Conservation (phyloP, 2,888 invertebrate genomes). For the Phortica okadai region DNA sequence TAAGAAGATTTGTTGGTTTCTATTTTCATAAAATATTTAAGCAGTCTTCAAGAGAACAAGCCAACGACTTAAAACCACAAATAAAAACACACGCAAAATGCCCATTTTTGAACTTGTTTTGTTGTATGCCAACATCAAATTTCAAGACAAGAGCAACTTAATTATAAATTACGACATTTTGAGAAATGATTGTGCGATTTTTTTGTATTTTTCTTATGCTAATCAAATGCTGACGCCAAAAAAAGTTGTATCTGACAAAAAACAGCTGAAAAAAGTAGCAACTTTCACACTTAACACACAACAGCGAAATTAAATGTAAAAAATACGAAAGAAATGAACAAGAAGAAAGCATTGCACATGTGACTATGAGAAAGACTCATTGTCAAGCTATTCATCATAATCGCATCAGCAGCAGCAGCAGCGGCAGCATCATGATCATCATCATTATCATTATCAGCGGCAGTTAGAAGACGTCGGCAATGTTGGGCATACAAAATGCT, state of each 20-base stretch:
- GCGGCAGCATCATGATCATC: background rate
- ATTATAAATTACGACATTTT: conserved; percentile 32
- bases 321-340: background rate
- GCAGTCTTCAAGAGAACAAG: background rate
- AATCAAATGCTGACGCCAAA: conserved; percentile 10
- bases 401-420: background rate
- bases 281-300: conserved; percentile 19
- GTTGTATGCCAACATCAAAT: background rate
- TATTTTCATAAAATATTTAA: too few relatives aligned
- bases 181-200: conserved; percentile 22
- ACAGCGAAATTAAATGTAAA: background rate
- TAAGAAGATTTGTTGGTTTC: too few relatives aligned
- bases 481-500: background rate
- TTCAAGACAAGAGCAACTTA: background rate
- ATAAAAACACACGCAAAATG: background rate
- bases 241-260: conserved; percentile 3
- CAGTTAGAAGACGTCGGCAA: background rate
- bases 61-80: background rate
- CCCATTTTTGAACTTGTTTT: background rate
- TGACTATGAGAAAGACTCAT: conserved; percentile 1
- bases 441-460: conserved; percentile 20
- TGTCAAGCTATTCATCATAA: background rate
- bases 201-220: conserved; percentile 17
- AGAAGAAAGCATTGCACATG: background rate
- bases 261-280: conserved; percentile 16